A percentile compares a stretch with the other conserved stretches of the same genome.
Evolutionary conservation across 2,888 invertebrate species (phyloP).

Genomic region (Liodrosophila aerea): DNA sequence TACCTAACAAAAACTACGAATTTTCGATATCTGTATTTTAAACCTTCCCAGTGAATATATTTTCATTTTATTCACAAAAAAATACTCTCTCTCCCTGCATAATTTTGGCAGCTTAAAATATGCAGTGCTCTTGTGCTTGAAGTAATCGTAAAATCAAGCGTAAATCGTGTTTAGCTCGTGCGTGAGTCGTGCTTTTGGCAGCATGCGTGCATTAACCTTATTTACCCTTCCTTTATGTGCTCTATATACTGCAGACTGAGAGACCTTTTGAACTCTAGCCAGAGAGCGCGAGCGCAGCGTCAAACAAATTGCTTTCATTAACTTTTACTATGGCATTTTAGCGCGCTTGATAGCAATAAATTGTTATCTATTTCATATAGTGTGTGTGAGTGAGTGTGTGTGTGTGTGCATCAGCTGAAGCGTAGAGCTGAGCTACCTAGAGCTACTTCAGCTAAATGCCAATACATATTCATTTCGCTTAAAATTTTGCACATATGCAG

Average conservation of each 20-base stretch:
- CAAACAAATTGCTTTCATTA: constrained; percentile 75
- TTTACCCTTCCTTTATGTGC: constrained; percentile 10
- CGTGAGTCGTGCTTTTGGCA: background rate
- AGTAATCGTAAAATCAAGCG: no score
- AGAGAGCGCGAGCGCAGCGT: constrained; percentile 8
- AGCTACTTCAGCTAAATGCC: constrained; percentile 74
- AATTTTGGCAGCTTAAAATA: no score
- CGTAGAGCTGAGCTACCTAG: constrained; percentile 36
- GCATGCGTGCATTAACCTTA: background rate
- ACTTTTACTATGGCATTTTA: constrained; percentile 75
- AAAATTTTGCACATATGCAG: constrained; percentile 74
- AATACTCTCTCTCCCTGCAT: no score
- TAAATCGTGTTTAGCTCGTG: background rate
- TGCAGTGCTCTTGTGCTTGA: no score
- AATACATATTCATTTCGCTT: constrained; percentile 74
- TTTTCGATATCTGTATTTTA: no score
- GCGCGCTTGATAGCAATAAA: constrained; percentile 69
- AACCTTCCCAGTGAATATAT: no score
- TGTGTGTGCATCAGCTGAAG: constrained; percentile 16
- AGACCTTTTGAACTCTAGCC: constrained; percentile 24
- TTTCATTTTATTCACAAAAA: no score
- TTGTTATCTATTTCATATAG: constrained; percentile 65
- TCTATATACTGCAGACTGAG: constrained; percentile 6
- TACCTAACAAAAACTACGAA: no score
- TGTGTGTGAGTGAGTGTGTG: constrained; percentile 29